Percentiles rank a stretch among this genome's conserved stretches.
Evolutionary conservation across 1,140 invertebrate species (phyloP).

Genomic region (Galleria mellonella): DNA sequence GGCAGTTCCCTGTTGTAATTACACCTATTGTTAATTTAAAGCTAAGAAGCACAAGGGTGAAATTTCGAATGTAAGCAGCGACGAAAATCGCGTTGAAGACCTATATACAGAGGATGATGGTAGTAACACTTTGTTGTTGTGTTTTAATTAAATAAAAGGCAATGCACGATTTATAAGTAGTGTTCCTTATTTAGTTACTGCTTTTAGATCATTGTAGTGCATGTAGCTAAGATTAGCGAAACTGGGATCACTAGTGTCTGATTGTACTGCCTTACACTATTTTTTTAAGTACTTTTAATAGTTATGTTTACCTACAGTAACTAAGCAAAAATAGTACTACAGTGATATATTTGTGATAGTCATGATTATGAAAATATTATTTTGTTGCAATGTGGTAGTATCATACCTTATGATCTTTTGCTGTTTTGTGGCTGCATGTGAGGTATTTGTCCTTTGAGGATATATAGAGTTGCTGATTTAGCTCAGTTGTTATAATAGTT

Average conservation of each 20-base stretch:
- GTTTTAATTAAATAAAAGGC: conserved; percentile 5
- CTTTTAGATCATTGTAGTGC: not conserved
- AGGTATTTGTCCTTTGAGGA: no score
- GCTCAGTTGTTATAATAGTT: no score
- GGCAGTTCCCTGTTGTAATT: conserved; percentile 8
- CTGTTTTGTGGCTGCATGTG: no score
- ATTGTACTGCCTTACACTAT: no score
- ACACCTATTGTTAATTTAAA: conserved; percentile 60
- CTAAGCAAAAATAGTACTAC: no score
- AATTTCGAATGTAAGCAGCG: conserved; percentile 48
- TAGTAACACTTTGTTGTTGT: conserved; percentile 28
- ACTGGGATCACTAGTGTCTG: not conserved
- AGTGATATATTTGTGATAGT: no score
- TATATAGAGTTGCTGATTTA: no score
- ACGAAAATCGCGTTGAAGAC: conserved; percentile 38
- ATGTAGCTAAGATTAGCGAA: not conserved
- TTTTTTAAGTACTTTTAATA: no score
- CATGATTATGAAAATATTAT: no score
- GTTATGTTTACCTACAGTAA: no score
- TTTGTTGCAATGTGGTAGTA: no score
- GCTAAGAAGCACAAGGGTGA: conserved; percentile 65
- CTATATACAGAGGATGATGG: conserved; percentile 51
- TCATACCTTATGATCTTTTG: no score
- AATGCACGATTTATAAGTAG: conserved; percentile 11
- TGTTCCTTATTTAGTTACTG: not conserved